These are phyloP conservation scores for Monopterus albus DNA, from an alignment of 2,113 vertebrate species.

Conservation along the genomic window DNA sequence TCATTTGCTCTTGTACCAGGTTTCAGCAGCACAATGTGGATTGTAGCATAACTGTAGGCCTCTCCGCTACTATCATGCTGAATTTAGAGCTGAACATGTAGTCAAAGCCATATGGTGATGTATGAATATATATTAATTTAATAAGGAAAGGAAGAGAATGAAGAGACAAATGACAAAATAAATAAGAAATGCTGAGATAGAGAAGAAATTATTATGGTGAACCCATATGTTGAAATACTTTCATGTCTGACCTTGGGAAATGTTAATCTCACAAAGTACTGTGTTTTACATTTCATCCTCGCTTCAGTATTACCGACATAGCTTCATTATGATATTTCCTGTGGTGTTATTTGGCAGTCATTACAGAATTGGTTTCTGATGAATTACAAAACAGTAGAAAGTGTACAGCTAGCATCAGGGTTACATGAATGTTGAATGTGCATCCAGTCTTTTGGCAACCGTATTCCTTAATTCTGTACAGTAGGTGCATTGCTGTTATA, in stretches of 20 bases:
- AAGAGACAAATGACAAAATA: slow-evolving; percentile 18
- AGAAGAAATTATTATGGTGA: slow-evolving; percentile 4
- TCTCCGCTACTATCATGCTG: slow-evolving; percentile 18
- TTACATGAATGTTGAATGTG: background rate
- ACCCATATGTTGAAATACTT: slow-evolving; percentile 22
- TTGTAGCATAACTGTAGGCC: slow-evolving; percentile 14
- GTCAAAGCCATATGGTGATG: slow-evolving; percentile 58
- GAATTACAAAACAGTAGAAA: background rate
- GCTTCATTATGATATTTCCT: background rate
- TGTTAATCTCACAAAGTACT: background rate
- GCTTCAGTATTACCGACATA: background rate
- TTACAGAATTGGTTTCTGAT: background rate
- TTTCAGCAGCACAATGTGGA: background rate
- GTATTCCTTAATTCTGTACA: background rate
- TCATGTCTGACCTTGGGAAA: slow-evolving; percentile 4
- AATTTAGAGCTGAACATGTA: slow-evolving; percentile 45
- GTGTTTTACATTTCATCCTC: background rate
- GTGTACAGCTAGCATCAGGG: background rate
- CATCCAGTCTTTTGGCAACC: background rate
- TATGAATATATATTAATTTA: slow-evolving; percentile 53
- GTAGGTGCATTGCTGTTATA: background rate
- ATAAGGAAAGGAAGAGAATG: slow-evolving; percentile 31
- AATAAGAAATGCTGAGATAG: slow-evolving; percentile 19
- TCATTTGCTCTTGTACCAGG: slow-evolving; percentile 6
- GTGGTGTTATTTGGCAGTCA: background rate